Evolutionary conservation across 2,797 vertebrate genomes (phyloP).

Genomic region (Periophthalmus magnuspinnatus): DNA sequence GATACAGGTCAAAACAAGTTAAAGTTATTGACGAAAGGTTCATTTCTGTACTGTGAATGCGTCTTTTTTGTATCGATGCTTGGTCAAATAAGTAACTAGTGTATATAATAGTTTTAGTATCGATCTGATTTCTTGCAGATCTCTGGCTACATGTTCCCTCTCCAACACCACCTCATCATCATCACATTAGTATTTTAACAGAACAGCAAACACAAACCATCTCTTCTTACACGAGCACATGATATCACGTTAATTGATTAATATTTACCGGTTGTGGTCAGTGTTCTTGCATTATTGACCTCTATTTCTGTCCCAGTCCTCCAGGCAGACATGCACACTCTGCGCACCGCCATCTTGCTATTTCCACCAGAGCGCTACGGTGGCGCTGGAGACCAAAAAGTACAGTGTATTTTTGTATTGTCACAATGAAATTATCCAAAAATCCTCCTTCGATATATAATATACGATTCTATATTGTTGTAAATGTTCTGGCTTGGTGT

Average conservation of each 20-base stretch:
- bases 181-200: background rate
- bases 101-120: too few relatives aligned
- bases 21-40: too few relatives aligned
- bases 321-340: constrained; percentile 14
- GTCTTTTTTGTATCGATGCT: too few relatives aligned
- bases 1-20: too few relatives aligned
- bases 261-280: constrained; percentile 69
- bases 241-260: rapidly evolving
- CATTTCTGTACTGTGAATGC: too few relatives aligned
- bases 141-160: background rate
- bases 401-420: background rate
- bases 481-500: background rate
- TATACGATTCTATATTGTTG: background rate
- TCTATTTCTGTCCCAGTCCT: constrained; percentile 52
- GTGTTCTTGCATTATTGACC: constrained; percentile 57
- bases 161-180: background rate
- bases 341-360: constrained; percentile 78
- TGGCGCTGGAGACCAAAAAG: constrained; percentile 20
- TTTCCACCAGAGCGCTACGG: constrained; percentile 28
- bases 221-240: rapidly evolving
- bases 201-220: background rate
- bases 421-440: background rate
- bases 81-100: too few relatives aligned
- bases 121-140: background rate
- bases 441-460: background rate